Conservation (phyloP, 2,113 vertebrate genomes). For the Cranoglanis bouderius region DNA sequence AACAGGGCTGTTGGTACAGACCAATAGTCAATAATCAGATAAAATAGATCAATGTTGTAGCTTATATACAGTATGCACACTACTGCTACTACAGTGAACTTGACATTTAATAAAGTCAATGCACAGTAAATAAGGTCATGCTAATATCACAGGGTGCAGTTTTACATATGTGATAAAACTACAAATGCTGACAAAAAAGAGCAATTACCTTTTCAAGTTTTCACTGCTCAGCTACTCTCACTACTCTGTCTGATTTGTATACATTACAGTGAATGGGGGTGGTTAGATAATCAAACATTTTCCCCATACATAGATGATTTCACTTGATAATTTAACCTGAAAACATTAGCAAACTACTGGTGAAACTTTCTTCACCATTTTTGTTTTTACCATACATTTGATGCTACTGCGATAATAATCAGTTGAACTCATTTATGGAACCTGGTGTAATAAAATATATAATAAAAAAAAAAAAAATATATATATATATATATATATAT, state of each 20-base stretch:
- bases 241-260: too few species aligned
- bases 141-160: not conserved
- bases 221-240: not conserved
- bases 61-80: not conserved
- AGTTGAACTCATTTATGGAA: too few species aligned
- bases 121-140: not conserved
- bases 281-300: not conserved
- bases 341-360: too few species aligned
- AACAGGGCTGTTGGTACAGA: not conserved
- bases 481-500: too few species aligned
- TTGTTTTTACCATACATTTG: too few species aligned
- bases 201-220: not conserved
- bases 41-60: not conserved
- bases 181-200: not conserved
- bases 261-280: too few species aligned
- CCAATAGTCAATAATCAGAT: not conserved
- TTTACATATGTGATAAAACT: not conserved
- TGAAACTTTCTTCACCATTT: too few species aligned
- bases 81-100: not conserved
- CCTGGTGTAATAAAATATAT: too few species aligned
- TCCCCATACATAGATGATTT: too few species aligned
- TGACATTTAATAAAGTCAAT: not conserved
- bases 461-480: too few species aligned
- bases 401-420: too few species aligned
- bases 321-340: too few species aligned